Evolutionary conservation across 2,888 invertebrate species (phyloP).

Genomic region (Merodon equestris): DNA sequence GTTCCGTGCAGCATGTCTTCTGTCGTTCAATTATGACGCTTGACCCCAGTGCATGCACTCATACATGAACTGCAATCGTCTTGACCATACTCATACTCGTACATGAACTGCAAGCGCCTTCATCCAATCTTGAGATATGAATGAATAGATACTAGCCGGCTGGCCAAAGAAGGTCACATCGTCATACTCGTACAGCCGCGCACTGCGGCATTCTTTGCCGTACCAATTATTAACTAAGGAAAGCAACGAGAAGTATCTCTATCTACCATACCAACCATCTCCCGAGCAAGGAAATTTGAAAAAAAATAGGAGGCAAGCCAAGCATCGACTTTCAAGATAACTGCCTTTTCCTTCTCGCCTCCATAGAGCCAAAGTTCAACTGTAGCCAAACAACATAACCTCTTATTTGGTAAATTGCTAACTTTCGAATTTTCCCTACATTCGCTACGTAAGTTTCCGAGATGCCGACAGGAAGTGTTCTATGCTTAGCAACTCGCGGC

Average conservation of each 20-base stretch:
- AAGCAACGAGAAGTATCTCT: slow-evolving; percentile 54
- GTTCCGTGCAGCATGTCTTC: slow-evolving; percentile 15
- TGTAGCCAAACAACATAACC: slow-evolving; percentile 51
- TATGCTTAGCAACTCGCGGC: background rate
- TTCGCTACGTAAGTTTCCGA: slow-evolving; percentile 2
- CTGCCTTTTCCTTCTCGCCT: slow-evolving; percentile 38
- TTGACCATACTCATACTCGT: no score
- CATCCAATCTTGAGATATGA: slow-evolving; percentile 55
- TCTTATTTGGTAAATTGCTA: slow-evolving; percentile 60
- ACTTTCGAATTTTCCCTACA: slow-evolving; percentile 60
- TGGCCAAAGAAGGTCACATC: slow-evolving; percentile 59
- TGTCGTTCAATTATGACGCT: slow-evolving; percentile 51
- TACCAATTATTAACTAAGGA: slow-evolving; percentile 64
- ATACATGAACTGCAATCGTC: slow-evolving; percentile 46
- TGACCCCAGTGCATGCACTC: slow-evolving; percentile 45
- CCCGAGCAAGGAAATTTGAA: slow-evolving; percentile 7
- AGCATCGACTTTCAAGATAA: slow-evolving; percentile 58
- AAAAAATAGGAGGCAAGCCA: slow-evolving; percentile 45
- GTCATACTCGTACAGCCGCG: slow-evolving; percentile 30
- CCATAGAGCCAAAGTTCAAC: slow-evolving; percentile 60
- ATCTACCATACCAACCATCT: slow-evolving; percentile 7
- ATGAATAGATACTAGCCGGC: slow-evolving; percentile 60
- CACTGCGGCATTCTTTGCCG: slow-evolving; percentile 54
- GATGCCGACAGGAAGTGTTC: background rate
- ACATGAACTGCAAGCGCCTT: slow-evolving; percentile 48